Evolutionary conservation across 2,888 invertebrate genomes (phyloP).

Genomic region (Polydrusus pterygomalis): DNA sequence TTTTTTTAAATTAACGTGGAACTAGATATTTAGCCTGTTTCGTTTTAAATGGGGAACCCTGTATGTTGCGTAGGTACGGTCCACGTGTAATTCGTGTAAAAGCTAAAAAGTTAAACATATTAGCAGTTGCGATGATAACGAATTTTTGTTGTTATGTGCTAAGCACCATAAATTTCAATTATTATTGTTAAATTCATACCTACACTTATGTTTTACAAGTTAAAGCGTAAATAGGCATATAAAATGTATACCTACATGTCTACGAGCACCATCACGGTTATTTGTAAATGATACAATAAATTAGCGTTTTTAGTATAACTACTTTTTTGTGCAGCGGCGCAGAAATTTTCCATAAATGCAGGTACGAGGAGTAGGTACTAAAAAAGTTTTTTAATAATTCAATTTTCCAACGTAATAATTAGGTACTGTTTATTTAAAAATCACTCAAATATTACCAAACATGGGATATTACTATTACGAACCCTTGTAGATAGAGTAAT

Average conservation of each 20-base stretch:
- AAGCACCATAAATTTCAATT: background rate
- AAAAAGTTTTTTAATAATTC: no score
- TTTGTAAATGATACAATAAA: conserved; percentile 8
- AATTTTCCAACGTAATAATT: no score
- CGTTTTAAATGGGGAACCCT: no score
- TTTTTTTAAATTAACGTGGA: no score
- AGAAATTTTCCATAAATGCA: background rate
- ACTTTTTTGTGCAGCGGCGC: background rate
- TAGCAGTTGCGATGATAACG: background rate
- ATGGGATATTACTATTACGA: no score
- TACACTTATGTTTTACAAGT: background rate
- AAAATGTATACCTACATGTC: conserved; percentile 4
- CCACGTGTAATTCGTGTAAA: no score
- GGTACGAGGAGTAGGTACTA: no score
- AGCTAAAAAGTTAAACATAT: background rate
- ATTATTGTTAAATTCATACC: background rate
- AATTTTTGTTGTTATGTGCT: background rate
- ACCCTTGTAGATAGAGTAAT: no score
- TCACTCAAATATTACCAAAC: no score
- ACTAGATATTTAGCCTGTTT: no score
- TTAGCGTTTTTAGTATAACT: background rate
- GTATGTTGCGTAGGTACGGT: no score
- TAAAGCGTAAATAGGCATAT: background rate
- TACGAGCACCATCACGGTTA: background rate
- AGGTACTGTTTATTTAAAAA: no score